Conservation (phyloP, 2,797 vertebrate genomes). For the Microcaecilia unicolor region DNA sequence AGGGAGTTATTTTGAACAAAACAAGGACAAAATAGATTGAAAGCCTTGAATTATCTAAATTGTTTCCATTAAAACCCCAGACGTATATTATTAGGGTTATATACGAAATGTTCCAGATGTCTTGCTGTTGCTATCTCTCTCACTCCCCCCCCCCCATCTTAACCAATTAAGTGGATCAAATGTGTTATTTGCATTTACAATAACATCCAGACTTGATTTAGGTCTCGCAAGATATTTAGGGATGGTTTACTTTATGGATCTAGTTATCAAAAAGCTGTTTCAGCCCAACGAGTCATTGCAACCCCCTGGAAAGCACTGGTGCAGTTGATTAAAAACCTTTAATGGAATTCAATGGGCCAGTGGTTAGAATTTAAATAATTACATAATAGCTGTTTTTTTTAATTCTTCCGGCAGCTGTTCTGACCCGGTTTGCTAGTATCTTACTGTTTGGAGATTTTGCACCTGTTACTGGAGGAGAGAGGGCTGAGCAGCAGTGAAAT, state of each 20-base stretch:
- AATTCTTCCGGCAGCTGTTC: slow-evolving; percentile 40
- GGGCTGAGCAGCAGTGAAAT: slow-evolving; percentile 15
- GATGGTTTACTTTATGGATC: too few species aligned
- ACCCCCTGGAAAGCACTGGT: not conserved
- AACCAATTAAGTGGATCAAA: slow-evolving; percentile 7
- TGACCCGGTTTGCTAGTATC: slow-evolving; percentile 25
- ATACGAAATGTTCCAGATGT: slow-evolving; percentile 10
- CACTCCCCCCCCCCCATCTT: not conserved
- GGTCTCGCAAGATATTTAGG: too few species aligned
- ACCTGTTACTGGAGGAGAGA: slow-evolving; percentile 50
- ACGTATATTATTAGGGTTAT: not conserved
- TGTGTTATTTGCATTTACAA: not conserved
- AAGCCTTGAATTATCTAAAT: not conserved
- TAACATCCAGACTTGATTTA: not conserved
- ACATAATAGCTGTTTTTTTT: slow-evolving; percentile 27
- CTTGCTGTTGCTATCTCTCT: not conserved
- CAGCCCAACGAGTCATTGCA: not conserved
- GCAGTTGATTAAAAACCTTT: slow-evolving; percentile 1
- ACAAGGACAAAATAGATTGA: not conserved
- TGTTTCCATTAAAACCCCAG: not conserved
- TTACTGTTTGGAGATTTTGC: slow-evolving; percentile 42
- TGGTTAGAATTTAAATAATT: slow-evolving; percentile 28
- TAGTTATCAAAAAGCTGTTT: not conserved
- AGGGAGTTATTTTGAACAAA: too few species aligned
- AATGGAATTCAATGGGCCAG: not conserved